Percentiles rank a stretch among this genome's conserved stretches.
Evolutionary conservation across 2,797 vertebrate species (phyloP).

Genomic region (Ceyx erithaca): DNA sequence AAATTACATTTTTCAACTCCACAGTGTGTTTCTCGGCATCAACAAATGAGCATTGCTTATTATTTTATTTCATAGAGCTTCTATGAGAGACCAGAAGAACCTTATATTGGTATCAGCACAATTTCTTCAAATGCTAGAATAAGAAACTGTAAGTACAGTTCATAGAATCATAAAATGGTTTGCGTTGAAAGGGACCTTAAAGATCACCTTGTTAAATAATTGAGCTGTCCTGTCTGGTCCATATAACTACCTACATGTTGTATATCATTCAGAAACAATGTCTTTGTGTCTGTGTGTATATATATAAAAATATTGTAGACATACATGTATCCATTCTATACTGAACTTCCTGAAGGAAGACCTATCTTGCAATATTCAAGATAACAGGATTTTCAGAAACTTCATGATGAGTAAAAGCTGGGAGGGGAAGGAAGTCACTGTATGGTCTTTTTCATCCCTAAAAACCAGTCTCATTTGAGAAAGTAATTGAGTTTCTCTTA

Average conservation of each 20-base stretch:
- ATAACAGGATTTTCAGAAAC: not conserved
- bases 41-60: not conserved
- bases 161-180: no score
- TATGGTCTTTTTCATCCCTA: not conserved
- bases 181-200: no score
- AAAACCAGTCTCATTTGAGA: not conserved
- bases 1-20: not conserved
- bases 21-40: not conserved
- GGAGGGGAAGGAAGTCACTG: not conserved
- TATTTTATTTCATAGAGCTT: not conserved
- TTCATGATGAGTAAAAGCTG: not conserved
- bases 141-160: not conserved
- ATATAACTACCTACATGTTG: fast-evolving
- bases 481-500: not conserved
- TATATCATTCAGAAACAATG: not conserved
- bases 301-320: fast-evolving
- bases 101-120: not conserved
- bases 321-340: no score
- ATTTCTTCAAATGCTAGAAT: not conserved
- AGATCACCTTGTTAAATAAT: not conserved
- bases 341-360: not conserved
- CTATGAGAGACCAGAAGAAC: not conserved
- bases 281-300: no score
- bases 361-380: not conserved
- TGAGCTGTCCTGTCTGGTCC: not conserved